These are phyloP conservation scores for Peromyscus maniculatus DNA, from an alignment of 2,113 vertebrate genomes.

Conservation along the genomic window DNA sequence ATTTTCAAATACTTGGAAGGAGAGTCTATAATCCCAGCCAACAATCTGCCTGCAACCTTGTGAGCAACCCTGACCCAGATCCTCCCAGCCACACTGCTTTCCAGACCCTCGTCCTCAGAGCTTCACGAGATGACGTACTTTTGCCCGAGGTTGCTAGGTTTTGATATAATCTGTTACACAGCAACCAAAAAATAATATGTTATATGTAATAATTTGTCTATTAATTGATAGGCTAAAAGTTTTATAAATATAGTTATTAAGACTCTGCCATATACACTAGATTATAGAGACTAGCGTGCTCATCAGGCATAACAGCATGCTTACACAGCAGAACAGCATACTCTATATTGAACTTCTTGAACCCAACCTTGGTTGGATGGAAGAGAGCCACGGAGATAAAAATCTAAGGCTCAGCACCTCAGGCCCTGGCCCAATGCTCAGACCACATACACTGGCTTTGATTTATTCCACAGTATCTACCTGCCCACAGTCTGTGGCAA, in stretches of 20 bases:
- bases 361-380: not conserved
- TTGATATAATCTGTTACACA: not conserved
- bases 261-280: not conserved
- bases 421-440: not conserved
- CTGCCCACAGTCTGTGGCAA: not conserved
- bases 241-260: constrained; percentile 45
- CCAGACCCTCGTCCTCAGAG: not conserved
- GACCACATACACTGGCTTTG: not conserved
- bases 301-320: not conserved
- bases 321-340: not conserved
- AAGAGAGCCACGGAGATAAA: not conserved
- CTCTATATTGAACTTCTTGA: constrained; percentile 9
- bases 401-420: not conserved
- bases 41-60: not conserved
- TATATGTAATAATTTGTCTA: constrained; percentile 1
- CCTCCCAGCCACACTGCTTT: not conserved
- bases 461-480: not conserved
- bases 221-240: constrained; percentile 32
- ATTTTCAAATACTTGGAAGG: not conserved
- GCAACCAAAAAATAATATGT: constrained; percentile 6
- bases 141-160: constrained; percentile 26
- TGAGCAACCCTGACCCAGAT: not conserved
- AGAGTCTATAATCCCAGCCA: not conserved
- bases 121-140: not conserved
- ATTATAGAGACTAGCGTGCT: not conserved